Evolutionary conservation across 2,113 vertebrate species (phyloP).

Genomic region (Todiramphus chloris): DNA sequence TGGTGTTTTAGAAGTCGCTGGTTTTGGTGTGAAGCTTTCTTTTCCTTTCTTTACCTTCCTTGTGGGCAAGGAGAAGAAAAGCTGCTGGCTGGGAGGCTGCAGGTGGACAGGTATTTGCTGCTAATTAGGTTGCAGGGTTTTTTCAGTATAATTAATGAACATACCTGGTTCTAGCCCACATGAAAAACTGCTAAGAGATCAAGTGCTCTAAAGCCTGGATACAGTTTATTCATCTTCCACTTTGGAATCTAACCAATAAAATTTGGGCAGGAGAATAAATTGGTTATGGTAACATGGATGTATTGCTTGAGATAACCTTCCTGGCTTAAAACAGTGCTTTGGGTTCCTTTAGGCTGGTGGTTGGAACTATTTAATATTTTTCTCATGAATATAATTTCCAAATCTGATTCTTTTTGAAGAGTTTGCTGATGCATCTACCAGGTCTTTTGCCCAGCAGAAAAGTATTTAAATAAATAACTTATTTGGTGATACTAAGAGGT

Average conservation of each 20-base stretch:
- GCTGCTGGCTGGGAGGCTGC: not conserved
- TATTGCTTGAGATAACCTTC: not conserved
- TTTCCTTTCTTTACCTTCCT: not conserved
- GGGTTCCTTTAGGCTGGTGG: not conserved
- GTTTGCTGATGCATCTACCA: constrained; percentile 42
- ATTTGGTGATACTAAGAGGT: constrained; percentile 17
- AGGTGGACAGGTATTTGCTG: not conserved
- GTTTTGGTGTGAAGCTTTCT: not conserved
- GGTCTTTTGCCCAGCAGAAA: constrained; percentile 1
- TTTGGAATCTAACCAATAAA: constrained; percentile 2
- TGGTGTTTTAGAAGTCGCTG: not conserved
- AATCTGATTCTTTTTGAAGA: constrained; percentile 1
- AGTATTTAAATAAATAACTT: constrained; percentile 43
- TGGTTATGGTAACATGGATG: not conserved
- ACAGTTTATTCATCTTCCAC: not conserved
- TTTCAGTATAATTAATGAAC: not conserved
- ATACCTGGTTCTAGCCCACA: not conserved
- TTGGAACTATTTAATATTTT: not conserved
- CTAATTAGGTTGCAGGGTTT: not conserved
- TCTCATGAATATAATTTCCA: not conserved
- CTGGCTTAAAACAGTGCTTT: not conserved
- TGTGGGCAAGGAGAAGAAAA: not conserved
- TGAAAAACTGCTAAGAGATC: not conserved
- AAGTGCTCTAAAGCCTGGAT: not conserved
- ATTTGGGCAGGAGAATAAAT: not conserved